These are phyloP conservation scores for Hipposideros armiger DNA, from an alignment of 2,113 vertebrate species.

Conservation along the genomic window DNA sequence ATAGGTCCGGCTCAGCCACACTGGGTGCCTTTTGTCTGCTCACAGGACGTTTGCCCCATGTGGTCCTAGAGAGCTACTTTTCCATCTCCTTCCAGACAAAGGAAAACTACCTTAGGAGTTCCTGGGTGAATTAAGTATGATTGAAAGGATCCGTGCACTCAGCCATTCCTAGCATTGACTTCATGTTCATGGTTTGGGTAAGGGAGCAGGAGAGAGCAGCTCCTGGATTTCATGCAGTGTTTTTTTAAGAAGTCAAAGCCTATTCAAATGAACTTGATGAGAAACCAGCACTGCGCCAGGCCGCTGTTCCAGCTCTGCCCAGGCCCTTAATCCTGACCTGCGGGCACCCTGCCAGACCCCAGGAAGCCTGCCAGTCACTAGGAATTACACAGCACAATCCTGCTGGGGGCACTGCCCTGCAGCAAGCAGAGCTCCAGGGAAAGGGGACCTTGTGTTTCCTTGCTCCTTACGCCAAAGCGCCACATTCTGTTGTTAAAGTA, in stretches of 20 bases:
- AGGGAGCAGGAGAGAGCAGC: not conserved
- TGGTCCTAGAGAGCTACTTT: not conserved
- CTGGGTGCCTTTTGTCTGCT: not conserved
- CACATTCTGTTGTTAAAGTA: not conserved
- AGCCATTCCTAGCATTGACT: not conserved
- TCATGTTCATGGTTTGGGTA: not conserved
- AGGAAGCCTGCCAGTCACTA: not conserved
- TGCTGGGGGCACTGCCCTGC: accelerated
- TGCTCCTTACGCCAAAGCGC: not conserved
- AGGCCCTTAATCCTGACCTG: not conserved
- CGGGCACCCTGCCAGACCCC: not conserved
- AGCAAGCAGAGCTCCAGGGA: accelerated
- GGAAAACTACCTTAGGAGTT: not conserved
- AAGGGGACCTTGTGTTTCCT: not conserved
- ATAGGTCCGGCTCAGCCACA: not conserved
- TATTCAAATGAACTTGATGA: not conserved
- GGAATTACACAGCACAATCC: not conserved
- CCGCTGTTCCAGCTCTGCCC: not conserved
- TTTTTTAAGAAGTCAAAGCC: slow-evolving; percentile 16
- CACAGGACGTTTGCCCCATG: not conserved
- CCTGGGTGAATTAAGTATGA: not conserved
- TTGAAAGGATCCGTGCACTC: not conserved
- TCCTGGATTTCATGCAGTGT: not conserved
- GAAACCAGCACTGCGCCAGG: not conserved
- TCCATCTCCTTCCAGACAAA: not conserved